Evolutionary conservation across 2,797 vertebrate genomes (phyloP), one percentile per base, ranked within the genome.

Genomic region (Crocodylus rhombifer): DNA sequence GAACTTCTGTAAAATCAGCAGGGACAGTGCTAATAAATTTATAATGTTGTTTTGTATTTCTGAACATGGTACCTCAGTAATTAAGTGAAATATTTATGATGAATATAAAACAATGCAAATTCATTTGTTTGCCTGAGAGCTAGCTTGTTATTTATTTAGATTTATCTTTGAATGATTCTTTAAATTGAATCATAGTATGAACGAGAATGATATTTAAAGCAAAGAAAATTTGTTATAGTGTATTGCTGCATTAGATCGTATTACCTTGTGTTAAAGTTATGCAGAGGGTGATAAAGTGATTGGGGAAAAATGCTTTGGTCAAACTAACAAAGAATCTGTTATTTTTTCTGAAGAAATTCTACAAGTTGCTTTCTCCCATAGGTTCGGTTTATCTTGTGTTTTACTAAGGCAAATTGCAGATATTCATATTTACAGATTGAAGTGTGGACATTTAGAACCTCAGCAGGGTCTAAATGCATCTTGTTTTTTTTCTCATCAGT

Each of bases 1-100:
- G 95, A 97, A 98, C 93, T 97, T 97, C 96, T 96, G 88, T 98
- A 97, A 97, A 97, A 97, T 97, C 98, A 97, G 89, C 95, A 97
- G 98, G 97, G 97, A 98, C 91, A 94, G 79, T 94, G 88, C 95
- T 98, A 98, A 98, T 98, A 98, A 98, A 98, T 98, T 98, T 98
- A 97, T 98, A 98, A 98, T 98, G 97, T 95, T 98, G 96, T 98
- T 98, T 98, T 97, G 97, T 98, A 96, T 97, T 98, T 98, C 97
- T 97, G 97, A 98, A 97, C 97, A 97, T 98, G 97, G 97, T 98
- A 98, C 95, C 95, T 97, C 93, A 82, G 98, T 98, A 98, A 98
- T 98, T 98, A 98, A 98, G 97, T 98, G 96, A 98, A 98, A 98
- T 98, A 98, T 98, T 98, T 98, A 98, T 98, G 97, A 98, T 97